Conservation (phyloP, 2,113 vertebrate genomes). For the Marmota monax region DNA sequence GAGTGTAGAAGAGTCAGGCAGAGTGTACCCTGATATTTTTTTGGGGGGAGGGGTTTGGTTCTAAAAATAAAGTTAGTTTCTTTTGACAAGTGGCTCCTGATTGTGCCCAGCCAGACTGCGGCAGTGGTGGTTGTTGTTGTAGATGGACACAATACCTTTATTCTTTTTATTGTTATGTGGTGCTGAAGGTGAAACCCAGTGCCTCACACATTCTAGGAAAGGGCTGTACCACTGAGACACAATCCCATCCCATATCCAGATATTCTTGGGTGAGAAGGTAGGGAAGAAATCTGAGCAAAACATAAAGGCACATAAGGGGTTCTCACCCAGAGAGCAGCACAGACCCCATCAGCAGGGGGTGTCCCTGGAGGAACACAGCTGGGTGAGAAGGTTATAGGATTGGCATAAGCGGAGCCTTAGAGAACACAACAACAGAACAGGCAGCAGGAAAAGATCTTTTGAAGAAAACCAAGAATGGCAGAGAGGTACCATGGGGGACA, state of each 20-base stretch:
- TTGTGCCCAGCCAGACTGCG: too few relatives aligned
- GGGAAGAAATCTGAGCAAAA: background rate
- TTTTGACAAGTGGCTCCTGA: too few relatives aligned
- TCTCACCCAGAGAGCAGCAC: background rate
- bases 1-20: background rate
- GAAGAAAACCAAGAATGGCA: background rate
- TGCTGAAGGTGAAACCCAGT: too few relatives aligned
- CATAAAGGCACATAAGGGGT: background rate
- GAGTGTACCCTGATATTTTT: background rate
- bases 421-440: background rate
- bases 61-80: too few relatives aligned
- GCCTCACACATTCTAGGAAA: too few relatives aligned
- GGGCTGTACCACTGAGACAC: too few relatives aligned
- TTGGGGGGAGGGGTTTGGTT: too few relatives aligned
- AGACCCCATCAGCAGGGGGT: background rate
- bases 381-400: background rate
- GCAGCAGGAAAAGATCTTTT: background rate
- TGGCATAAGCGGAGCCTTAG: background rate
- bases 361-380: background rate
- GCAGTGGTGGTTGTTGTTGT: too few relatives aligned
- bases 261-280: background rate
- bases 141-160: too few relatives aligned
- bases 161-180: too few relatives aligned
- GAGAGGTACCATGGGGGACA: background rate
- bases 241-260: too few relatives aligned